Conservation (phyloP, 2,113 vertebrate species). For the Catharus minimus region DNA sequence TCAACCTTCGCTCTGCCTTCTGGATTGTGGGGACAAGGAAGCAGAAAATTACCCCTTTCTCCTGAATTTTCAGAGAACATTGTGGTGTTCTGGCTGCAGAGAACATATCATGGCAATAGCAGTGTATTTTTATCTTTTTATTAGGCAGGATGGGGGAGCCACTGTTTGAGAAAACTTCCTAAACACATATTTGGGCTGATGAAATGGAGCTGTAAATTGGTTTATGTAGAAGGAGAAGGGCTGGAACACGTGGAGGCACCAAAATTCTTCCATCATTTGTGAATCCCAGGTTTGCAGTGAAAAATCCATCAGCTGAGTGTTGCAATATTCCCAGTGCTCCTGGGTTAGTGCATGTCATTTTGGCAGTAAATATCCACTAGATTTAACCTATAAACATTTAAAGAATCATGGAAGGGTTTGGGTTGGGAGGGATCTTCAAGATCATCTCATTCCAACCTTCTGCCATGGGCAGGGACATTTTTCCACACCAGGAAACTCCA, state of each 20-base stretch:
- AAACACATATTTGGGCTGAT: not conserved
- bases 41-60: not conserved
- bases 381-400: not conserved
- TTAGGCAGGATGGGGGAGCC: not conserved
- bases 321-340: not conserved
- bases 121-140: not conserved
- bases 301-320: not conserved
- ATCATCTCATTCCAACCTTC: not conserved
- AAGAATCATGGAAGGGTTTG: not conserved
- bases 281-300: not conserved
- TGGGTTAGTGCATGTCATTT: accelerated
- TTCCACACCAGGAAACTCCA: not conserved
- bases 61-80: not conserved
- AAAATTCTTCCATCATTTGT: not conserved
- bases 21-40: not conserved
- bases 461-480: not conserved
- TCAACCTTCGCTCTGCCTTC: not conserved
- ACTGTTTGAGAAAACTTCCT: not conserved
- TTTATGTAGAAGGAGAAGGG: not conserved
- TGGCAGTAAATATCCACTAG: not conserved
- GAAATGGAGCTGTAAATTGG: not conserved
- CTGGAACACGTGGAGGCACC: not conserved
- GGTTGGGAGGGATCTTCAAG: not conserved
- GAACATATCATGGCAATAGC: not conserved
- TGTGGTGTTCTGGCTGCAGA: not conserved